Conservation (phyloP, 1,140 invertebrate genomes). For the Penaeus chinensis region DNA sequence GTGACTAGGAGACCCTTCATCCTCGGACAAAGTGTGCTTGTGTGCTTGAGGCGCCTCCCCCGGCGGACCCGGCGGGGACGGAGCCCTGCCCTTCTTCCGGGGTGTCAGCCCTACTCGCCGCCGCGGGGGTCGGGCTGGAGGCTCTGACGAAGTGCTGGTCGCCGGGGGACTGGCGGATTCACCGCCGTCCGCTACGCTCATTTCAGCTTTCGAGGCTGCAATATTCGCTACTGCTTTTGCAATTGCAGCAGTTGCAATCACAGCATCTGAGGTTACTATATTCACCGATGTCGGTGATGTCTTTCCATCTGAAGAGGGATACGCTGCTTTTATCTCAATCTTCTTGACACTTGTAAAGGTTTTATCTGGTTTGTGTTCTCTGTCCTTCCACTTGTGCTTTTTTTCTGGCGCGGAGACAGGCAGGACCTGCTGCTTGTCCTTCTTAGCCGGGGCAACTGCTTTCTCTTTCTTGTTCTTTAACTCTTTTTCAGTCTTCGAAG, state of each 20-base stretch:
- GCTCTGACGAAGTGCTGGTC: background rate
- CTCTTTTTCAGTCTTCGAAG: slow-evolving; percentile 53
- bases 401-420: slow-evolving; percentile 15
- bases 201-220: slow-evolving; percentile 5
- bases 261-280: slow-evolving; percentile 8
- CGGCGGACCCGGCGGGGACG: slow-evolving; percentile 31
- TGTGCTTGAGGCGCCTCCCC: background rate
- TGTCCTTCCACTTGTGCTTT: background rate
- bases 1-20: background rate
- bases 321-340: background rate
- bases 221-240: slow-evolving; percentile 48
- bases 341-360: background rate
- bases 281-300: slow-evolving; percentile 2
- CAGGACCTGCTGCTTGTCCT: background rate
- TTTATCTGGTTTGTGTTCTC: background rate
- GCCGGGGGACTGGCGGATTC: background rate
- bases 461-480: slow-evolving; percentile 48
- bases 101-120: slow-evolving; percentile 11
- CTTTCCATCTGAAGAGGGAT: background rate
- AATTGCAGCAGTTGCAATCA: slow-evolving; percentile 4
- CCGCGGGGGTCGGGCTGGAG: slow-evolving; percentile 41
- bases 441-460: background rate
- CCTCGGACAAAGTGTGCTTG: background rate
- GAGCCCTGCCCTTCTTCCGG: slow-evolving; percentile 42
- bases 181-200: too few species aligned